These are phyloP conservation scores for Terrapene triunguis DNA, from an alignment of 2,113 vertebrate genomes.

Conservation along the genomic window DNA sequence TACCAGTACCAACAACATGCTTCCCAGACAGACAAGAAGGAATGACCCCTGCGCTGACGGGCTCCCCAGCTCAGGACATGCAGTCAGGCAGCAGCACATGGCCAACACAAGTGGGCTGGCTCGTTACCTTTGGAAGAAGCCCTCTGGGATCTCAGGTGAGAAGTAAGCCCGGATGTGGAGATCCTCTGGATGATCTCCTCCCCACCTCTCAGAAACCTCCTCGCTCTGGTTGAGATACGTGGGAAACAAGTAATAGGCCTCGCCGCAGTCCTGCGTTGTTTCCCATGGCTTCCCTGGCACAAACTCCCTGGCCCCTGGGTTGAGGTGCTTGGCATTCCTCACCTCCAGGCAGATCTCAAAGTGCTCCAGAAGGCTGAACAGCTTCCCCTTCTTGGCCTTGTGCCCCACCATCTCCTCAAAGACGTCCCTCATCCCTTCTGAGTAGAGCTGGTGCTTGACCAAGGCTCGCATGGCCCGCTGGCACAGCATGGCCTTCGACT, in stretches of 20 bases:
- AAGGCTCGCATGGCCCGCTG: constrained; percentile 75
- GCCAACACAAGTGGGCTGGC: background rate
- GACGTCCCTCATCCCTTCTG: constrained; percentile 6
- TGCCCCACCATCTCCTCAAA: constrained; percentile 78
- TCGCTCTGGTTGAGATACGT: constrained; percentile 69
- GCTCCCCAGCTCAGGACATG: background rate
- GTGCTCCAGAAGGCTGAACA: constrained; percentile 79
- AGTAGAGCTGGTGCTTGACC: constrained; percentile 71
- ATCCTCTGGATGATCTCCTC: constrained; percentile 71
- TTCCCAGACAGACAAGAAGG: fast-evolving
- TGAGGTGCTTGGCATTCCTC: constrained; percentile 13
- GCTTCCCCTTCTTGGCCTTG: constrained; percentile 58
- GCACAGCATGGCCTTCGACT: constrained; percentile 74
- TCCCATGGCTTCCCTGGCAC: constrained; percentile 64
- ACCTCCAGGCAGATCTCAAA: constrained; percentile 81
- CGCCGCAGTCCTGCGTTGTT: background rate
- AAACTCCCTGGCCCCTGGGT: constrained; percentile 76
- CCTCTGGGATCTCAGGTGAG: constrained; percentile 76
- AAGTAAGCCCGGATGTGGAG: constrained; percentile 76
- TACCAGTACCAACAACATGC: fast-evolving
- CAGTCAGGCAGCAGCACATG: too few relatives aligned
- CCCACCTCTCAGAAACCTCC: constrained; percentile 74
- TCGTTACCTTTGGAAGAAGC: constrained; percentile 81
- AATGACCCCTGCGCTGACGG: background rate
- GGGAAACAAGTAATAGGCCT: constrained; percentile 77